Conservation (phyloP, 2,888 invertebrate genomes). For the Agriopis leucophaearia region DNA sequence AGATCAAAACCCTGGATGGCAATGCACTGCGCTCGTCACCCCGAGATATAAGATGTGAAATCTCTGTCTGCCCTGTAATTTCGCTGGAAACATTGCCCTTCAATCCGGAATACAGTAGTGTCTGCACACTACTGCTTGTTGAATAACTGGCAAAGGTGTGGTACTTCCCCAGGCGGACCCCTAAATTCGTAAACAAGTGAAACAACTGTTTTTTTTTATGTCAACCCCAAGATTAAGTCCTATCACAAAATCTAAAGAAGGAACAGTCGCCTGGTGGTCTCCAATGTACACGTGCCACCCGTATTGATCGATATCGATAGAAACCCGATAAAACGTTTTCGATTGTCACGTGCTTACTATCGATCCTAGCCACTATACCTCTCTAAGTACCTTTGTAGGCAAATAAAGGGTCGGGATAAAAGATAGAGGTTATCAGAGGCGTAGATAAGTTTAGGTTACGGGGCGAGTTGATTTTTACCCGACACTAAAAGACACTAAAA, state of each 20-base stretch:
- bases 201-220: background rate
- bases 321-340: constrained; percentile 39
- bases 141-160: too few relatives aligned
- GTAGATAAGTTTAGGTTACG: too few relatives aligned
- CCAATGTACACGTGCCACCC: constrained; percentile 80
- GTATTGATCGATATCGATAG: constrained; percentile 77
- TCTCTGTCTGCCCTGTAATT: too few relatives aligned
- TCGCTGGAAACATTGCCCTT: too few relatives aligned
- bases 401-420: constrained; percentile 31
- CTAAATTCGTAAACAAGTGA: background rate
- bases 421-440: background rate
- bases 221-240: background rate
- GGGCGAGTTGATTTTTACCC: too few relatives aligned
- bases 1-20: too few relatives aligned
- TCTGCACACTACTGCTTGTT: too few relatives aligned
- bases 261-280: constrained; percentile 71
- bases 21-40: too few relatives aligned
- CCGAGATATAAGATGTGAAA: too few relatives aligned
- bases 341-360: constrained; percentile 54
- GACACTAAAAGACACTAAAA: too few relatives aligned
- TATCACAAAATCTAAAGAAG: constrained; percentile 21
- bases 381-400: constrained; percentile 44
- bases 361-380: constrained; percentile 31
- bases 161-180: too few relatives aligned
- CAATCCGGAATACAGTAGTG: too few relatives aligned